Base-by-base conservation (phyloP, 2,888 invertebrate species). In the Stramonita haemastoma region DNA sequence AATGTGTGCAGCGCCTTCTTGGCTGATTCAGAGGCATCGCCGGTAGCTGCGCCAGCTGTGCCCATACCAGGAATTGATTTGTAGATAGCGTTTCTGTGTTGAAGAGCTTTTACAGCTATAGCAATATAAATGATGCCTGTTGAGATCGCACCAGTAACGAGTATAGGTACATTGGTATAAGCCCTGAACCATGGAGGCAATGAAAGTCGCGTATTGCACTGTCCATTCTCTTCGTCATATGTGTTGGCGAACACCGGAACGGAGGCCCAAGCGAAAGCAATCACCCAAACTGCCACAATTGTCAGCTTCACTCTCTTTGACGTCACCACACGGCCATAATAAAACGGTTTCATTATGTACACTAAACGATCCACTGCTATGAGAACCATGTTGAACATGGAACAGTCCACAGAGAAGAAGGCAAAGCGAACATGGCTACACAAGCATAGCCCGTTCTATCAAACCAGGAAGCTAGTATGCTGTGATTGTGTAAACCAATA, bases 281-380 rank as follows among this genome's bases (percentile, higher is more conserved):
- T 2, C 17, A 88, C 22, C 89, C 90, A 89, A 17, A 79, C 66
- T 4, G 29, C 29, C 0, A 70, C 26, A 15, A 91, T 86, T 57
- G 77, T 60, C 17, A 79, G 32, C 26, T 46, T 57, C 15, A 89
- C 86, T 26, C 73, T 90, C n/a, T 36, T 22, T 22, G 26, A 15
- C 13, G 73, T 89, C 32, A 89, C 73, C 0, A 83, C 29, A 19
- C 87, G 73, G 11, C 15, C 26, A 88, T 91, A 91, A 32, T 46
- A 60, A 79, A 89, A 89, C 2, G 91, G 91, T 34, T 88, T 86
- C 17, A 13, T 36, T 29, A 90, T 91, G 90, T 79, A 91, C 4
- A 90, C 57, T 36, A 87, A 91, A n/a, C 91, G 87, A 77, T 91
- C 91, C 29, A 91, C 60, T 11, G 91, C 90, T 29, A 91, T 89